phyloP scores from a whole-genome alignment of 2,888 invertebrate species.

The Diachrysia chrysitis region DNA sequence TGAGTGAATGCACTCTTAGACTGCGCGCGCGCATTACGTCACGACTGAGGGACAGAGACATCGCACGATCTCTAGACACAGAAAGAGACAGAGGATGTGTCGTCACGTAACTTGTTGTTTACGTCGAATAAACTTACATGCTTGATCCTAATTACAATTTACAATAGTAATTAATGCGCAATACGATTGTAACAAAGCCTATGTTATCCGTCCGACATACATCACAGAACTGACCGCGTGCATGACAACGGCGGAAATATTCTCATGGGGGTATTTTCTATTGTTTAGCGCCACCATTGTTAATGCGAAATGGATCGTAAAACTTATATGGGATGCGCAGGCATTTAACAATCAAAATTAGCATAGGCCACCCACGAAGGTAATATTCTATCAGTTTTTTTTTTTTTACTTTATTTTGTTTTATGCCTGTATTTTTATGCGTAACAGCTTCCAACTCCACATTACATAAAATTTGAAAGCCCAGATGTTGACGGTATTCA shows the following conservation, averaged over 20 bases:
- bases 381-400: slow-evolving; percentile 45
- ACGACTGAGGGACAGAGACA: slow-evolving; percentile 68
- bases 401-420: slow-evolving; percentile 9
- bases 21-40: slow-evolving; percentile 74
- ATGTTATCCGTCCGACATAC: slow-evolving; percentile 48
- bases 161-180: slow-evolving; percentile 70
- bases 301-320: slow-evolving; percentile 67
- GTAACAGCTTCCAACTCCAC: not conserved
- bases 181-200: slow-evolving; percentile 53
- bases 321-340: slow-evolving; percentile 63
- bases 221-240: slow-evolving; percentile 47
- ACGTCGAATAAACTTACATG: slow-evolving; percentile 63
- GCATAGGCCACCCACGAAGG: slow-evolving; percentile 57
- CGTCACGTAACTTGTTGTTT: slow-evolving; percentile 69
- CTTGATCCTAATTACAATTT: slow-evolving; percentile 63
- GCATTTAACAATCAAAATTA: slow-evolving; percentile 44
- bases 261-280: slow-evolving; percentile 42
- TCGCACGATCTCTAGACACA: slow-evolving; percentile 41
- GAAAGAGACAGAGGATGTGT: slow-evolving; percentile 65
- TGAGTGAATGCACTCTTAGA: slow-evolving; percentile 82
- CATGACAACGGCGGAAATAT: slow-evolving; percentile 60
- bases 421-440: not conserved
- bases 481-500: too few relatives aligned
- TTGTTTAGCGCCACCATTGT: slow-evolving; percentile 65
- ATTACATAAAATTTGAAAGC: too few relatives aligned